Conservation (phyloP, 2,113 vertebrate genomes). For the Anarrhichthys ocellatus region DNA sequence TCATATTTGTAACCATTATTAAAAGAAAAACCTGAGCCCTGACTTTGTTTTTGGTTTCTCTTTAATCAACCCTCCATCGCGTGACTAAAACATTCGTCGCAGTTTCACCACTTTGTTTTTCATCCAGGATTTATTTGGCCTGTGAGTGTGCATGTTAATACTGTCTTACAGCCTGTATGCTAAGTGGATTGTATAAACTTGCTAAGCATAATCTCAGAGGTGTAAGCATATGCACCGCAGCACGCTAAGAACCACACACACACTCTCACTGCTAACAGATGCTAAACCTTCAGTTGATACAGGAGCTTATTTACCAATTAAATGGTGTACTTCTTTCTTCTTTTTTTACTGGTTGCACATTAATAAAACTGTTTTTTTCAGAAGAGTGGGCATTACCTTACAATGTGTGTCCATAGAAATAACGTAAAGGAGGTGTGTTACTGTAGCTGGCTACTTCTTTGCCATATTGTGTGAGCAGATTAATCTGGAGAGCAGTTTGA, state of each 20-base stretch:
- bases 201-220: constrained; percentile 65
- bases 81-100: constrained; percentile 46
- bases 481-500: constrained; percentile 47
- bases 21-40: constrained; percentile 5
- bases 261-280: constrained; percentile 39
- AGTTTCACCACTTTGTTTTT: constrained; percentile 37
- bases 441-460: constrained; percentile 5
- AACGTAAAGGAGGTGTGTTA: neutral
- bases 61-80: constrained; percentile 54
- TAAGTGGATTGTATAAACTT: constrained; percentile 72
- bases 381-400: neutral
- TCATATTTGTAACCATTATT: constrained; percentile 27
- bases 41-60: constrained; percentile 40
- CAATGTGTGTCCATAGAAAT: constrained; percentile 6
- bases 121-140: constrained; percentile 52
- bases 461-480: constrained; percentile 13
- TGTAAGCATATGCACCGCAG: constrained; percentile 49
- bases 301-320: constrained; percentile 59
- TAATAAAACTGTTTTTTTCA: constrained; percentile 21
- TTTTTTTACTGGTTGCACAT: neutral
- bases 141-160: constrained; percentile 72
- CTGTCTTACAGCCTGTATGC: constrained; percentile 62
- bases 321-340: constrained; percentile 21
- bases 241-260: constrained; percentile 4
- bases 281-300: constrained; percentile 51